Base-by-base conservation (phyloP, 2,888 invertebrate genomes). In the Esperia sulphurella region DNA sequence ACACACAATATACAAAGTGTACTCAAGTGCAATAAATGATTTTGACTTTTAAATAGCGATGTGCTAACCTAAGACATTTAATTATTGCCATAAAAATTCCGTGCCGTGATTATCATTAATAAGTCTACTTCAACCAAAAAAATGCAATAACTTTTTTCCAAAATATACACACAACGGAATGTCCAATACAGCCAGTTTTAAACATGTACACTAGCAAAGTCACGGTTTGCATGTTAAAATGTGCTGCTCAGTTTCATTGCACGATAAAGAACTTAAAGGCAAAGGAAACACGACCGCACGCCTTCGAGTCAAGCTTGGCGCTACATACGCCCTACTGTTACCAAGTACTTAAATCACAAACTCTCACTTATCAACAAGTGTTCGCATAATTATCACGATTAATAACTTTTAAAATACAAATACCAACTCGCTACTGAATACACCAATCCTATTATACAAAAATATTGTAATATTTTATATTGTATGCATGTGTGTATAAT, bases 371-470 rank as follows among this genome's bases (percentile, higher is more conserved):
- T 65, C 64, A 73, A 71, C 71, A 72, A 77, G 75, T 75, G 71
- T 68, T 65, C 60, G 62, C 61, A 65, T 47, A 47, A 43, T 62
- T 66, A 76, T 77, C 75, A 78, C 75, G 72, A 72, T 65, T 65
- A 71, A 65, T 65, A 68, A 67, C 64, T 61, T 62, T n/a, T 51
- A 75, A 81, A 80, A 76, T 85, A 87, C 82, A 85, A 76, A 74
- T 83, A 86, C 77, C 83, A 82, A 83, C 80, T 79, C 68, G 65
- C 85, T 88, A 87, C 83, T 65, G 82, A 82, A 71, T 86, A 87
- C 86, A 87, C 79, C 75, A 80, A 79, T 76, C 77, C 82, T 83
- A 86, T 75, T 76, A 84, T 88, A 88, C 79, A 89, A 88, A 89
- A 89, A 89, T 89, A 87, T 83, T 79, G 79, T 80, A 83, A 83